These are phyloP conservation scores for Labeo calbasu DNA, from an alignment of 2,797 vertebrate genomes.

Conservation along the genomic window DNA sequence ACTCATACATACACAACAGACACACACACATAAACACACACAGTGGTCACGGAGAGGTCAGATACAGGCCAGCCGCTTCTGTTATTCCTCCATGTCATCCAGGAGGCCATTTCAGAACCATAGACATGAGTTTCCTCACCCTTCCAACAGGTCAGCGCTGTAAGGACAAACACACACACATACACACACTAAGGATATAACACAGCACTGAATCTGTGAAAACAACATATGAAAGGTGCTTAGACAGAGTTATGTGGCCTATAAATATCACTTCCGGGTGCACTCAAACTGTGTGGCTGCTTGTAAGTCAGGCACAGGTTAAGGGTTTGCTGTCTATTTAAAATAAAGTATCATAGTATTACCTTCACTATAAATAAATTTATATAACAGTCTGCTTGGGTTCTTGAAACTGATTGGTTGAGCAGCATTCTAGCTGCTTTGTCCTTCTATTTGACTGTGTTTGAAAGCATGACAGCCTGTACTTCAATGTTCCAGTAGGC, in stretches of 20 bases:
- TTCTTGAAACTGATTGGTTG: neutral
- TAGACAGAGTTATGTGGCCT: neutral
- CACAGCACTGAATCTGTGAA: neutral
- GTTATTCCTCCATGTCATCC: slow-evolving; percentile 47
- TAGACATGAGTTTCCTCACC: slow-evolving; percentile 21
- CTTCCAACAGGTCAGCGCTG: slow-evolving; percentile 15
- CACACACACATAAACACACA: slow-evolving; percentile 30
- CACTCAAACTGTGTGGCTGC: neutral
- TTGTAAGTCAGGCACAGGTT: neutral
- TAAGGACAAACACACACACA: neutral
- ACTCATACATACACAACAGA: slow-evolving; percentile 21
- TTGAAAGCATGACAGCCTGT: too few species aligned
- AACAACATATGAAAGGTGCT: slow-evolving; percentile 26
- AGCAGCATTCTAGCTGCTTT: neutral
- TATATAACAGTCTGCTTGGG: neutral
- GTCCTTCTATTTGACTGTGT: too few species aligned
- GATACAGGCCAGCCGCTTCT: slow-evolving; percentile 23
- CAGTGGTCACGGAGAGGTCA: slow-evolving; percentile 44
- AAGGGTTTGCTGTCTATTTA: slow-evolving; percentile 5
- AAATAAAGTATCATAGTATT: neutral
- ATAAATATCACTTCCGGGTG: neutral
- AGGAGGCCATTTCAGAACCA: slow-evolving; percentile 31
- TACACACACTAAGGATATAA: slow-evolving; percentile 15
- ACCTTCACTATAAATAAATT: neutral
- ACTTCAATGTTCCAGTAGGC: too few species aligned